phyloP scores from a whole-genome alignment of 2,888 invertebrate genomes.

The Trissoscelio sp. region DNA sequence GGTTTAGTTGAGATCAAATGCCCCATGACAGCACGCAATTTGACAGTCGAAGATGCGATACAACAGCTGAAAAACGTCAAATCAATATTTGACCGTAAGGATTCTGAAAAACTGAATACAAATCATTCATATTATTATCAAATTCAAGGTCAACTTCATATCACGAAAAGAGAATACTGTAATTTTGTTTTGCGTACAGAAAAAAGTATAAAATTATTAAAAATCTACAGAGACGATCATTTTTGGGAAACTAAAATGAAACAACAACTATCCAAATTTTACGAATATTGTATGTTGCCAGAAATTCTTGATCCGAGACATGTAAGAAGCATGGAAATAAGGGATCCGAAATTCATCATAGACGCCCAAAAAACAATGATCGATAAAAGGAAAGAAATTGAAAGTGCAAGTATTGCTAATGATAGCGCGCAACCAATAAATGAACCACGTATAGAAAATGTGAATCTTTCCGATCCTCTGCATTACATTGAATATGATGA shows the following conservation, averaged over 20 bases:
- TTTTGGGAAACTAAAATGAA: background rate
- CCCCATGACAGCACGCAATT: background rate
- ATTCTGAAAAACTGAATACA: background rate
- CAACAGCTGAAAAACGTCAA: background rate
- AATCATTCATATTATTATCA: background rate
- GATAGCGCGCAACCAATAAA: too few species aligned
- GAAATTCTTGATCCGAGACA: too few species aligned
- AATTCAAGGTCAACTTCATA: background rate
- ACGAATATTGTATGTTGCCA: too few species aligned
- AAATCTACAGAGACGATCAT: background rate
- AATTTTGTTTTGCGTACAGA: background rate
- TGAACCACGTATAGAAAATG: too few species aligned
- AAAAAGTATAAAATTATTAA: background rate
- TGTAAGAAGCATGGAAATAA: too few species aligned
- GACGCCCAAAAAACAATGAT: too few species aligned
- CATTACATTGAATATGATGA: too few species aligned
- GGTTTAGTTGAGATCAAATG: background rate
- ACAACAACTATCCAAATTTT: too few species aligned
- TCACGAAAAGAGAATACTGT: background rate
- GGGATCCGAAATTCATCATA: too few species aligned
- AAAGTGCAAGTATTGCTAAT: too few species aligned
- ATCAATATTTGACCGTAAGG: background rate
- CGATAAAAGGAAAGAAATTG: too few species aligned
- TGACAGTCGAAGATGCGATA: background rate
- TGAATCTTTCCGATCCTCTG: too few species aligned